Evolutionary conservation across 1,140 invertebrate genomes (phyloP), one percentile per base, ranked within the genome.

Genomic region (Sarcophaga peregrina): DNA sequence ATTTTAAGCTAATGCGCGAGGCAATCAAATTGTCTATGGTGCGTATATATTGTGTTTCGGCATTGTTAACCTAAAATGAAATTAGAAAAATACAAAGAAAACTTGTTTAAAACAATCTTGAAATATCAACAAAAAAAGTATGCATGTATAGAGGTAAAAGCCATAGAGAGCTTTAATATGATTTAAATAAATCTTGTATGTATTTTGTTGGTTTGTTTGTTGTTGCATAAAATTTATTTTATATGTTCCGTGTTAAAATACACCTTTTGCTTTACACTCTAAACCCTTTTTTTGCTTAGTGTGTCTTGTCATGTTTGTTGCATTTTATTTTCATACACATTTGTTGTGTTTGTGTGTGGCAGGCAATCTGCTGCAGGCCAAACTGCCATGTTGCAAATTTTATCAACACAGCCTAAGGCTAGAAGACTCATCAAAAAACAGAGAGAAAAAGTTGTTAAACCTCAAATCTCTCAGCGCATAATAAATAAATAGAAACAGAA

Each of bases 1-100:
- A 87, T 86, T 91, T 91, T 80, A 86, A 86, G 82, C 86, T 86
- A 80, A 89, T 86, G 72, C 87, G 88, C 50, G 90, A 87, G 47
- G 86, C 87, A 86, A 88, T 87, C 84, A 90, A 85, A 86, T 86
- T 87, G 86, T 88, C 90, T 82, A 89, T 84, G 74, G 89, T 90
- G 54, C 85, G 86, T 52, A 90, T 88, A 75, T 86, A 90, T 85
- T 89, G 85, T 8, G 86, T 86, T 81, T 90, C 89, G 62, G 84
- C 84, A 37, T 85, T 86, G 75, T 85, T 85, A 68, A 89, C 85
- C 88, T 89, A 81, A 17, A 73, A 62, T 7, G n/a, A 80, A 84
- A 37, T 76, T 80, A 78, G 10, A 76, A 15, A 6, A 25, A 78
- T 20, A 52, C 25, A 50, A 45, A n/a, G 37, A 25, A 47, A 17